phyloP scores from a whole-genome alignment of 2,797 vertebrate genomes.

The Kryptolebias ocellatus region DNA sequence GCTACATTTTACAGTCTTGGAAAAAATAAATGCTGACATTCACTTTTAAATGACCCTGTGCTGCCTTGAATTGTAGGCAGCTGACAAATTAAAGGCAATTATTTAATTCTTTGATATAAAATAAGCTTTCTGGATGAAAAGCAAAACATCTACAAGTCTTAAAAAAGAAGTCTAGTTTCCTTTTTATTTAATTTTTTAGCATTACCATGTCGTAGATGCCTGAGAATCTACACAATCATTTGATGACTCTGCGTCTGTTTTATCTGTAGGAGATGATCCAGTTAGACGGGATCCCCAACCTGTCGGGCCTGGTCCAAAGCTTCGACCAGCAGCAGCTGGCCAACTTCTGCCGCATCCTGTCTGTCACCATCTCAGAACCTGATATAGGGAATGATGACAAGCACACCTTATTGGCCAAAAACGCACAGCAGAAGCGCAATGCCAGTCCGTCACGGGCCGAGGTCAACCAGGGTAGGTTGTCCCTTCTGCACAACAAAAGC shows the following conservation, averaged over 20 bases:
- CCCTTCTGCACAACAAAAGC: background rate
- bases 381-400: slow-evolving; percentile 97
- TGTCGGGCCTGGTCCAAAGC: slow-evolving; percentile 92
- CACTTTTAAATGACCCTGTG: no score
- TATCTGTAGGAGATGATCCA: slow-evolving; percentile 93
- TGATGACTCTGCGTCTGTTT: slow-evolving; percentile 5
- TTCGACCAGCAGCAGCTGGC: slow-evolving; percentile 99
- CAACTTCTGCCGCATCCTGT: slow-evolving; percentile 98
- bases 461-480: slow-evolving; percentile 91
- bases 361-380: slow-evolving; percentile 97
- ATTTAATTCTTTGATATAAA: no score
- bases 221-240: background rate
- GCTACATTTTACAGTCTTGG: no score
- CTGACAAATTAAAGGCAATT: no score
- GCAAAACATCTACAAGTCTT: no score
- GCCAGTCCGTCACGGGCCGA: slow-evolving; percentile 92
- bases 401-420: slow-evolving; percentile 96
- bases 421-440: slow-evolving; percentile 93
- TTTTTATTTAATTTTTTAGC: no score
- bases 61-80: no score
- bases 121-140: no score
- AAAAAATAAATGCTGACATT: no score
- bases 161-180: no score
- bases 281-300: slow-evolving; percentile 94
- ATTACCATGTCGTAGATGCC: background rate